phyloP scores from a whole-genome alignment of 2,888 invertebrate species.

The Pterobdella sp. region DNA sequence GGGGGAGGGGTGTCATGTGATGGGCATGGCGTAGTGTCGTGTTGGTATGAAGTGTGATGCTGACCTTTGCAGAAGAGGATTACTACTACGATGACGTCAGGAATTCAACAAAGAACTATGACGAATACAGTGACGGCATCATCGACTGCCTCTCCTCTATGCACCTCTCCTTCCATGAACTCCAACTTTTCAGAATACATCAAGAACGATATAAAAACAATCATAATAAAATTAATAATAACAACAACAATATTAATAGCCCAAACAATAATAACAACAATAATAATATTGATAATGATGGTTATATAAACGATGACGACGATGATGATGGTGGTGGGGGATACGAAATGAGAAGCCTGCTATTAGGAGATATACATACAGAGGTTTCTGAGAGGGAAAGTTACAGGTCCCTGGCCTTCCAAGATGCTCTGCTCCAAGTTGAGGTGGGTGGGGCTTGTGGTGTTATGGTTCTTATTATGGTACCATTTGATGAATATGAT shows the following conservation, averaged over 20 bases:
- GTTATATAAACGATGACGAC: background rate
- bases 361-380: slow-evolving; percentile 13
- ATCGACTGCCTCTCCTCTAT: slow-evolving; percentile 4
- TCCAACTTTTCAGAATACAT: background rate
- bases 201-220: background rate
- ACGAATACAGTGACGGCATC: background rate
- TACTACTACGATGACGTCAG: background rate
- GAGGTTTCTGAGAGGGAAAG: background rate
- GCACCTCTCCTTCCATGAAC: slow-evolving; percentile 17
- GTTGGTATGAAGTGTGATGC: background rate
- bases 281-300: background rate
- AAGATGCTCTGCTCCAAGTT: background rate
- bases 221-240: background rate
- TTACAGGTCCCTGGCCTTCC: slow-evolving; percentile 3
- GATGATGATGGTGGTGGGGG: background rate
- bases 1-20: no score
- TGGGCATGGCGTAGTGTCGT: no score
- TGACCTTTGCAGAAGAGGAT: background rate
- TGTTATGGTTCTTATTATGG: no score
- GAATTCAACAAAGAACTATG: background rate
- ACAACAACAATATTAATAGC: background rate
- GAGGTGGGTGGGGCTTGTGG: slow-evolving; percentile 1
- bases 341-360: background rate
- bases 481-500: no score
- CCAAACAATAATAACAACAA: background rate